Conservation (phyloP, 2,888 invertebrate genomes). For the Troides helena region DNA sequence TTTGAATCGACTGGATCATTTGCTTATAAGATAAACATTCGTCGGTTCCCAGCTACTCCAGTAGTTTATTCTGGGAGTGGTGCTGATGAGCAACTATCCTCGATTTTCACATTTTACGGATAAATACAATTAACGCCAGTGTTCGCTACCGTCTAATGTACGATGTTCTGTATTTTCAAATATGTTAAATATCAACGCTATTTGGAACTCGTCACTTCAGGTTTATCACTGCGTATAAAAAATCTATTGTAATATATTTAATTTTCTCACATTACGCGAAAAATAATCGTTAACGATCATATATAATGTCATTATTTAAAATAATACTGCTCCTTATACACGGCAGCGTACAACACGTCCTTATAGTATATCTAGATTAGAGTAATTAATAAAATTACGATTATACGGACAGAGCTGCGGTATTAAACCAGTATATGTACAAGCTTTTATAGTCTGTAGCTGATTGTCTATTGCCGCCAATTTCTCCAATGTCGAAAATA, state of each 20-base stretch:
- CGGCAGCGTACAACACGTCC: slow-evolving; percentile 28
- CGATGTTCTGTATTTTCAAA: background rate
- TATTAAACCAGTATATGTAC: background rate
- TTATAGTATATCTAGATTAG: slow-evolving; percentile 26
- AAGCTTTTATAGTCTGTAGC: slow-evolving; percentile 20
- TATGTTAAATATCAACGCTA: background rate
- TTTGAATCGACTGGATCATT: background rate
- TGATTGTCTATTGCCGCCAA: background rate
- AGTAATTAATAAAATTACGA: slow-evolving; percentile 19
- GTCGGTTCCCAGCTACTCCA: background rate
- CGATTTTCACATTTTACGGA: background rate
- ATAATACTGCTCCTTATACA: slow-evolving; percentile 15
- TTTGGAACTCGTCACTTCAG: background rate
- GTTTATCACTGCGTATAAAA: background rate
- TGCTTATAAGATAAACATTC: background rate
- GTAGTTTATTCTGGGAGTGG: background rate
- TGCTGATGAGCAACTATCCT: slow-evolving; percentile 3
- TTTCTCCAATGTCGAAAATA: background rate
- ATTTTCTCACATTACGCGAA: background rate
- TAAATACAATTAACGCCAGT: slow-evolving; percentile 1
- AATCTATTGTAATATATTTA: background rate
- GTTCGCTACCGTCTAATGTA: background rate
- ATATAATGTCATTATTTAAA: slow-evolving; percentile 8
- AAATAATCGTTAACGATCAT: background rate
- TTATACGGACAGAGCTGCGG: slow-evolving; percentile 5